phyloP scores from a whole-genome alignment of 1,140 invertebrate species.

The Drosophila yakuba region DNA sequence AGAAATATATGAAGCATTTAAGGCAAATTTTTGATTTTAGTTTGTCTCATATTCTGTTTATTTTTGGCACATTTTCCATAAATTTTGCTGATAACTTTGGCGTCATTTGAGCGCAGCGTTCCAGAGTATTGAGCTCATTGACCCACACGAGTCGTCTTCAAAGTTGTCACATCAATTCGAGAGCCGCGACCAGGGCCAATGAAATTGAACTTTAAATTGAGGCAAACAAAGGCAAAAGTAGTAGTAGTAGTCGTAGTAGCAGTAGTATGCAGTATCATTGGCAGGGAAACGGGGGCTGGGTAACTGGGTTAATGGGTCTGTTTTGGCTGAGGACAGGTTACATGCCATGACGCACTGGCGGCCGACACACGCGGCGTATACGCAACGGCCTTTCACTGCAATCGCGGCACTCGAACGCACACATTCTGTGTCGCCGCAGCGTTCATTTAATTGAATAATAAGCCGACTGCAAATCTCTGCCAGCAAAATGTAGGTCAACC shows the following conservation, averaged over 20 bases:
- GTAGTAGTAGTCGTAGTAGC: background rate
- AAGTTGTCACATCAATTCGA: conserved; percentile 76
- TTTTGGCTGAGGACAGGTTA: conserved; percentile 74
- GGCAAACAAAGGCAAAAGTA: conserved; percentile 65
- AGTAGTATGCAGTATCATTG: conserved; percentile 4
- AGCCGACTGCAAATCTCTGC: conserved; percentile 67
- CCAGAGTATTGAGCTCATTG: conserved; percentile 66
- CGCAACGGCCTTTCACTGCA: conserved; percentile 76
- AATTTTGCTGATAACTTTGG: background rate
- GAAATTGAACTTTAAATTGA: conserved; percentile 84
- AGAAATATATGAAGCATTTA: too few species aligned
- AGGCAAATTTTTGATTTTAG: too few species aligned
- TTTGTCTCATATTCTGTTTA: too few species aligned
- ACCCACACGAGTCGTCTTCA: conserved; percentile 72
- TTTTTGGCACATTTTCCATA: conserved; percentile 1
- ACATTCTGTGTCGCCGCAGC: conserved; percentile 19
- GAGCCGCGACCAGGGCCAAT: conserved; percentile 74
- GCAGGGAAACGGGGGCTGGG: conserved; percentile 23
- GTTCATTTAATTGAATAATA: conserved; percentile 78
- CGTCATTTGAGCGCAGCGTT: background rate
- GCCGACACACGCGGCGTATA: conserved; percentile 62
- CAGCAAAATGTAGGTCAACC: conserved; percentile 69
- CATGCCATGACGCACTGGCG: conserved; percentile 20
- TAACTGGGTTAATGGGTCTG: conserved; percentile 81
- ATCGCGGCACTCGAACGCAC: conserved; percentile 31